Base-by-base conservation (phyloP, 2,113 vertebrate genomes). In the Castor canadensis region DNA sequence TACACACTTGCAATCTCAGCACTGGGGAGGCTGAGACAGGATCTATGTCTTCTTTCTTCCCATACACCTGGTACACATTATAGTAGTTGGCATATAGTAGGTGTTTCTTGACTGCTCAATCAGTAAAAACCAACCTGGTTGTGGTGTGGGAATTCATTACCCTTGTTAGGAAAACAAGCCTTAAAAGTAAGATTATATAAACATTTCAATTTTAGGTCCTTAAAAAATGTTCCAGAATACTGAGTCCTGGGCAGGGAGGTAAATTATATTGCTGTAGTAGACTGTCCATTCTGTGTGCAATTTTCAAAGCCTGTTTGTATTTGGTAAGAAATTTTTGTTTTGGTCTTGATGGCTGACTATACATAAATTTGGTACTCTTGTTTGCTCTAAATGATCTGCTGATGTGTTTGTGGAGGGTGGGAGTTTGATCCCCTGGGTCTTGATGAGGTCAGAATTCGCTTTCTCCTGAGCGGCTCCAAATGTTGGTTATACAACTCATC, bases 381-480 rank as follows among this genome's bases (percentile, higher is more conserved):
- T 26, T 93, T 95, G 72, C 81, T 94, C 52, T 80, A 71, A 94
- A 80, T 58, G 52, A 77, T 47, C 43, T 94, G 76, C 52, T 96
- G 88, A 89, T 7, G 0, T 86, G 43, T 80, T 89, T 89, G n/a
- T 85, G n/a, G 54, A 66, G 54, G 43, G 26, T 30, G 45, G 80
- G 52, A 40, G 32, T 35, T 81, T 95, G 77, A 96, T 93, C 56
- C 87, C 62, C 47, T 73, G 62, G 26, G 86, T 92, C 40, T 95
- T 93, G 69, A 83, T 96, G 81, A 90, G 30, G 64, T 97, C 94
- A 97, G 86, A 94, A 93, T 90, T 93, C 40, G 35, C 64, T 92
- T 92, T 72, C 22, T 90, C 19, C 47, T 90, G 92, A 97, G 84
- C 93, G 47, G 56, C 62, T 96, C 69, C 92, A 94, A 93, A 93